Percentiles rank a stretch among this genome's conserved stretches.
Evolutionary conservation across 2,113 vertebrate species (phyloP).

Genomic region (Phodopus roborovskii): DNA sequence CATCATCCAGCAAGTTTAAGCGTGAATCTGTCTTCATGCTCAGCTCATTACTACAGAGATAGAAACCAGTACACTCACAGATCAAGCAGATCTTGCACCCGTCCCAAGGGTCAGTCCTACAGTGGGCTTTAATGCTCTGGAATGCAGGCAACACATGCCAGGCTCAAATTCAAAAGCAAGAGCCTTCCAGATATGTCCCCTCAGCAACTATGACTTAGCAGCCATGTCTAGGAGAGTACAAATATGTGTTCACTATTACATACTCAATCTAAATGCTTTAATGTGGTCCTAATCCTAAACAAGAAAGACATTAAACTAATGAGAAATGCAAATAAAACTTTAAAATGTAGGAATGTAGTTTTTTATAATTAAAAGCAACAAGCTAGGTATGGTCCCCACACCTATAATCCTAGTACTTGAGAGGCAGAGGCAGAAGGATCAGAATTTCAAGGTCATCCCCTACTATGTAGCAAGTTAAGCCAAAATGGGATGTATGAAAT

Average conservation of each 20-base stretch:
- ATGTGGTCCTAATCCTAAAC: no score
- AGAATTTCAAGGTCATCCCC: not conserved
- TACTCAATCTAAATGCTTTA: not conserved
- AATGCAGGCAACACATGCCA: no score
- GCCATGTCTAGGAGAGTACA: not conserved
- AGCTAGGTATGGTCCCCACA: not conserved
- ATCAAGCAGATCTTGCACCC: not conserved
- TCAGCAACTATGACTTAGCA: accelerated
- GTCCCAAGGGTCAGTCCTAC: accelerated
- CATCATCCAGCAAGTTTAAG: slow-evolving; percentile 96
- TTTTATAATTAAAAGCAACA: not conserved
- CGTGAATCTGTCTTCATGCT: slow-evolving; percentile 97
- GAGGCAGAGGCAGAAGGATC: not conserved
- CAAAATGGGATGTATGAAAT: not conserved
- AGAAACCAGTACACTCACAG: slow-evolving; percentile 46
- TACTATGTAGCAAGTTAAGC: not conserved
- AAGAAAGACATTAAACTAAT: not conserved
- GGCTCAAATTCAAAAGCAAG: not conserved
- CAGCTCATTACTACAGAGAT: slow-evolving; percentile 90
- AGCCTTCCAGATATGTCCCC: not conserved
- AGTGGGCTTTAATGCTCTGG: no score
- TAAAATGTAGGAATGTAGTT: not conserved
- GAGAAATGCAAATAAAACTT: not conserved
- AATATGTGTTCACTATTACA: accelerated
- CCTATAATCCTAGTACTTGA: not conserved